phyloP scores from a whole-genome alignment of 2,797 vertebrate species.

The Limosa lapponica region DNA sequence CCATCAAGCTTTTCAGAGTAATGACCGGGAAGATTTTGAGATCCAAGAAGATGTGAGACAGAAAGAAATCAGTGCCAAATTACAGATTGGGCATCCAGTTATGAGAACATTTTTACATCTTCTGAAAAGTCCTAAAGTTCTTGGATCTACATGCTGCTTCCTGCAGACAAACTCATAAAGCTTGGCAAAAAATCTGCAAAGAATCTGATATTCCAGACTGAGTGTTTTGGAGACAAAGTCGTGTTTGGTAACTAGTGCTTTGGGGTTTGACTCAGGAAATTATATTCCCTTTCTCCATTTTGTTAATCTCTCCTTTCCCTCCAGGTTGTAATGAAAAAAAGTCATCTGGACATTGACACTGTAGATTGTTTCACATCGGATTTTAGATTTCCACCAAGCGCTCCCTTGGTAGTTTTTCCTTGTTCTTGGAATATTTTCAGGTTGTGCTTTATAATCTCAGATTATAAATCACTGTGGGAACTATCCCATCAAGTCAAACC shows the following conservation, averaged over 20 bases:
- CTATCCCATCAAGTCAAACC: not conserved
- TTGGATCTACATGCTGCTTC: constrained; percentile 14
- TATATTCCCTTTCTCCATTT: constrained; percentile 14
- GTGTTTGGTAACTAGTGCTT: not conserved
- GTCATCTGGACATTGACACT: not conserved
- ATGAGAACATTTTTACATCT: constrained; percentile 26
- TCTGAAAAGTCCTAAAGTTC: constrained; percentile 17
- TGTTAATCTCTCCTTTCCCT: not conserved
- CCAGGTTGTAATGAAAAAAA: not conserved
- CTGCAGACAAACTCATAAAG: constrained; percentile 16
- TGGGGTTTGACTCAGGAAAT: constrained; percentile 35
- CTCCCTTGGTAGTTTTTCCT: not conserved
- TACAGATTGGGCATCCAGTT: constrained; percentile 7
- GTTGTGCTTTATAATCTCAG: not conserved
- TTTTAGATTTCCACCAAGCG: not conserved
- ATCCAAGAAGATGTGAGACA: constrained; percentile 26
- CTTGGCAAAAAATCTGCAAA: constrained; percentile 14
- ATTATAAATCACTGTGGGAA: not conserved
- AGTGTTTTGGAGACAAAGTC: constrained; percentile 13
- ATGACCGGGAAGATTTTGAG: constrained; percentile 19
- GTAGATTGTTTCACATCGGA: not conserved
- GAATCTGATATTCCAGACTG: constrained; percentile 11
- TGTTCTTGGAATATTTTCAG: constrained; percentile 1
- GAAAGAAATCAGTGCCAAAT: constrained; percentile 18
- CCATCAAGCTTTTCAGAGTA: not conserved